Evolutionary conservation across 53 echinoderm and acorn worm species (phyloP).

Genomic region (Paracentrotus lividus): DNA sequence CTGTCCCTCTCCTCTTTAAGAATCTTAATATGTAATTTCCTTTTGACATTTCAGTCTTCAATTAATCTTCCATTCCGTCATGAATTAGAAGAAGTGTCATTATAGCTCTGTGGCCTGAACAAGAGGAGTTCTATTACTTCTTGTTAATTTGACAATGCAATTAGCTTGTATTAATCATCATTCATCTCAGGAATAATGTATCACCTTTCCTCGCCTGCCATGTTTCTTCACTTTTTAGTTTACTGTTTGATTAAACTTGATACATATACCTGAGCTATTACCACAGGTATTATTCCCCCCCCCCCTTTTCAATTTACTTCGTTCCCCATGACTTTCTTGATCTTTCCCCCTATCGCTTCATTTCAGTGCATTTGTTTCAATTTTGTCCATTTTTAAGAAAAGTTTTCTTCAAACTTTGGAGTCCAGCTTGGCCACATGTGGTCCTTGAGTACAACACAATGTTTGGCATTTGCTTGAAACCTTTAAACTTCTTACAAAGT

Average conservation of each 20-base stretch:
- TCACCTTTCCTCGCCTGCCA: no score
- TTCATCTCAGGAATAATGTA: no score
- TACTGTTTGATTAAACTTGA: not conserved
- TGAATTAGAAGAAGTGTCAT: not conserved
- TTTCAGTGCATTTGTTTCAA: not conserved
- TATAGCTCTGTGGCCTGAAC: not conserved
- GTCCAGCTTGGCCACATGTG: not conserved
- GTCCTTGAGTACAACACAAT: no score
- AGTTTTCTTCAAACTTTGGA: not conserved
- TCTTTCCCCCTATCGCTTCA: not conserved
- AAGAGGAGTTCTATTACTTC: not conserved
- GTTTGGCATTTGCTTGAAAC: not conserved
- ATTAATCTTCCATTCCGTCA: not conserved
- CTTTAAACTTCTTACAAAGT: not conserved
- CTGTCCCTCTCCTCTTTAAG: not conserved
- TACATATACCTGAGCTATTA: not conserved
- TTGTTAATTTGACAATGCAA: not conserved
- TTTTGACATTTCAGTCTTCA: not conserved
- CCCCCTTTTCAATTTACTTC: not conserved
- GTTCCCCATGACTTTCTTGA: not conserved
- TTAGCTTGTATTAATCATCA: not conserved
- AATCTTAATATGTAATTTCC: not conserved
- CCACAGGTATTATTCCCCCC: not conserved
- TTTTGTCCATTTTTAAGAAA: not conserved
- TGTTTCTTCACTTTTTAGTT: not conserved